Base-by-base conservation (phyloP, 1,140 invertebrate species). In the Pseudomyrmex gracilis region DNA sequence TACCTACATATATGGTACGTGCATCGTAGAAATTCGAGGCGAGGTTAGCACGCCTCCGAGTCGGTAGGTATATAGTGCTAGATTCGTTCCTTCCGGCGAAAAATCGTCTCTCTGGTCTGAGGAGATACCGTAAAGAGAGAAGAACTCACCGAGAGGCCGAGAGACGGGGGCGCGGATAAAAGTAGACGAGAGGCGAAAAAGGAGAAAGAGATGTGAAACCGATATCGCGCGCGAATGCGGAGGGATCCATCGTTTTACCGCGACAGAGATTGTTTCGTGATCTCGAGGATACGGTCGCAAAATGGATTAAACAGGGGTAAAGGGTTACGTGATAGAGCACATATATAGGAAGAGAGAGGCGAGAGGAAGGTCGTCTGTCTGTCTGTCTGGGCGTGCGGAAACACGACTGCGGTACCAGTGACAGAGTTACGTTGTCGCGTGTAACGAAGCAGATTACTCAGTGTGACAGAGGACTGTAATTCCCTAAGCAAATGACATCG, bases 381-480 rank as follows among this genome's bases (percentile, higher is more conserved):
- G 34, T 34, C 34, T 34, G 20, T 71, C 43, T 63, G 12, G 57
- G 61, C 34, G 67, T 55, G 55, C 17, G 22, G 24, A 47, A 47
- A 70, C 53, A 53, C 24, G 34, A 57, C 66, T 86, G 86, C 85
- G 90, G 88, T 88, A 83, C 83, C 89, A 87, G 90, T 93, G 92
- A 93, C 92, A 90, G 90, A 93, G 92, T 91, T 91, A 86, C 92
- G 87, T 93, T 93, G 92, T 93, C 93, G 91, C 83, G 85, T 90
- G 90, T 93, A 93, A 93, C 90, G 92, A 93, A 93, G 90, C 91
- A 90, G 88, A 92, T 93, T 94, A 93, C 90, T 94, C 90, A 92
- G 89, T 86, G 89, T 93, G 93, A 93, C 91, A 91, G 91, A 94
- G 89, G 88, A 90, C 90, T 78, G 90, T 92, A 93, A 93, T 93